Conservation (phyloP, 1,140 invertebrate species). For the Araneus ventricosus region DNA sequence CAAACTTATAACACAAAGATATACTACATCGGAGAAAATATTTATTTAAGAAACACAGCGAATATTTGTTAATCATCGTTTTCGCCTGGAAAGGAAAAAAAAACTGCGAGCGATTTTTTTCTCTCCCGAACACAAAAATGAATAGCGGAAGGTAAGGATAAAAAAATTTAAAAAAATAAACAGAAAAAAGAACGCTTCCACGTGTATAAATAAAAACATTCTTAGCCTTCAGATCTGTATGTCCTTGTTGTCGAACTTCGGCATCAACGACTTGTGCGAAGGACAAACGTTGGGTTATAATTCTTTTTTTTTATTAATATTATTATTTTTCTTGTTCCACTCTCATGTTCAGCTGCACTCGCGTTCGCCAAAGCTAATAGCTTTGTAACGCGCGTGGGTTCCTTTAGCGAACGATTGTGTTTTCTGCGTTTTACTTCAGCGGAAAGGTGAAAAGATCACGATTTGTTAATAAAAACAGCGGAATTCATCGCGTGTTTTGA, state of each 20-base stretch:
- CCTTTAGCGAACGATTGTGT: not conserved
- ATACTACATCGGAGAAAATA: too few species aligned
- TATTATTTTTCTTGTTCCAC: not conserved
- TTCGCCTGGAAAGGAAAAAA: too few species aligned
- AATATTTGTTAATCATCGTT: too few species aligned
- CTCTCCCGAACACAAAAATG: not conserved
- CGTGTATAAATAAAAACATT: not conserved
- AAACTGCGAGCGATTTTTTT: too few species aligned
- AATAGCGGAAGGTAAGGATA: too few species aligned
- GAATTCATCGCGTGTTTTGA: not conserved
- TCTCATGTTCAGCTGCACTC: not conserved
- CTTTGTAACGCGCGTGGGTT: slow-evolving; percentile 32
- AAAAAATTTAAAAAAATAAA: too few species aligned
- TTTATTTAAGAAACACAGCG: too few species aligned
- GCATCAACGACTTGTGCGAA: slow-evolving; percentile 42
- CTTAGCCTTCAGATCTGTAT: not conserved
- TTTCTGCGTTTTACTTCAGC: not conserved
- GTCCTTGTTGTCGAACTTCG: slow-evolving; percentile 42
- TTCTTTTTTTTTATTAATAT: not conserved
- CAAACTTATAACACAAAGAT: too few species aligned
- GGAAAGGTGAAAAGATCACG: not conserved
- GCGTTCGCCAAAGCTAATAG: not conserved
- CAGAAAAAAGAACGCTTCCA: not conserved
- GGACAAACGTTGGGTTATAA: not conserved
- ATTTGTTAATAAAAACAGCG: not conserved